Conservation (phyloP, 2,113 vertebrate species). For the Panthera tigris region DNA sequence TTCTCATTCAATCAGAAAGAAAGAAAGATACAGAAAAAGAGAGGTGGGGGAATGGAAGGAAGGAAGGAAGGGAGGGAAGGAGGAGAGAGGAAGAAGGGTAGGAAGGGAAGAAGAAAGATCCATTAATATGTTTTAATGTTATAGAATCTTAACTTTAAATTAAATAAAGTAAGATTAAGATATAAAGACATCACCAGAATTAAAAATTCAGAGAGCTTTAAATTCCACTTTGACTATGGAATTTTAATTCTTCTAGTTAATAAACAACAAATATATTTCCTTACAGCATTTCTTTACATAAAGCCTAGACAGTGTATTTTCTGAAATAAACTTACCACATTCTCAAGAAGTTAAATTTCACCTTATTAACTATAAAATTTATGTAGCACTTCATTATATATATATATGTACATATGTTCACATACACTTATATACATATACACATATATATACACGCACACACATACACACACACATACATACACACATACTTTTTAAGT, state of each 20-base stretch:
- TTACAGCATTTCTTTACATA: not conserved
- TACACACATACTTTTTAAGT: not conserved
- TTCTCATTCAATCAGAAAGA: not conserved
- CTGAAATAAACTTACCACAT: not conserved
- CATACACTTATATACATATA: too few relatives aligned
- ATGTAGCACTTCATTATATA: not conserved
- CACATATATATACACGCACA: too few relatives aligned
- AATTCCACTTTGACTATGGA: not conserved
- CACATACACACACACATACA: too few relatives aligned
- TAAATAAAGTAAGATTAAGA: not conserved
- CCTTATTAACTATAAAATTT: not conserved
- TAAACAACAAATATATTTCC: not conserved
- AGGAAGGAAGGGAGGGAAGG: accelerated
- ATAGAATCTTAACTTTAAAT: not conserved
- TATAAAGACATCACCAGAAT: not conserved
- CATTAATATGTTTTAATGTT: not conserved
- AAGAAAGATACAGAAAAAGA: too few relatives aligned
- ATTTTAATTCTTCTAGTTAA: conserved; percentile 12
- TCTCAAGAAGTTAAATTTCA: conserved; percentile 1
- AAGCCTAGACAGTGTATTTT: not conserved
- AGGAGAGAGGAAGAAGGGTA: not conserved
- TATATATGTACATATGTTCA: too few relatives aligned
- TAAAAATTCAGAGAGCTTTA: not conserved
- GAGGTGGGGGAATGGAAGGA: too few relatives aligned
- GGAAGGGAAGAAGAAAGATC: not conserved